Evolutionary conservation across 2,888 invertebrate genomes (phyloP).

Genomic region (Limnephilus rhombicus): DNA sequence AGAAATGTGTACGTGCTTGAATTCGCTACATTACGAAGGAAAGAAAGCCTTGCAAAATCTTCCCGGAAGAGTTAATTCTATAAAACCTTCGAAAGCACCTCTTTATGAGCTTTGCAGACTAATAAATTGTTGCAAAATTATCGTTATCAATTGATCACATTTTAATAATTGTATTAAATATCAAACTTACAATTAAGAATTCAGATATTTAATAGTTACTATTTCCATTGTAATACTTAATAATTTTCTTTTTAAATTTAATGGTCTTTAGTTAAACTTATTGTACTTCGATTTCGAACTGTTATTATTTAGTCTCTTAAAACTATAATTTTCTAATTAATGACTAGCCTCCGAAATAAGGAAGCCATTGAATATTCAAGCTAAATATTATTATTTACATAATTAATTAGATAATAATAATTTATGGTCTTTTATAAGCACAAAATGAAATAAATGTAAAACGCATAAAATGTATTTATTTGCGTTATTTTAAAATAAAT

Average conservation of each 20-base stretch:
- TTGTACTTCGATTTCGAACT: not conserved
- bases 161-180: constrained; percentile 43
- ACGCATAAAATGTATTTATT: not conserved
- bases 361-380: constrained; percentile 40
- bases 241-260: constrained; percentile 4
- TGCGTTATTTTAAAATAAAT: not conserved
- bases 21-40: not conserved
- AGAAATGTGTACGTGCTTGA: not conserved
- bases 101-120: constrained; percentile 44
- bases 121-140: constrained; percentile 43
- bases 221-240: constrained; percentile 17
- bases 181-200: constrained; percentile 10
- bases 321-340: constrained; percentile 32
- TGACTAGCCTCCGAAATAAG: constrained; percentile 7
- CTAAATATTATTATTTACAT: constrained; percentile 7
- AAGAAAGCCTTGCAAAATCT: not conserved
- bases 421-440: constrained; percentile 37
- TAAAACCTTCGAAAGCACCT: constrained; percentile 44
- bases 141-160: constrained; percentile 44
- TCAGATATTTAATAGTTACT: not conserved
- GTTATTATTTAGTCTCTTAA: constrained; percentile 7
- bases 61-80: constrained; percentile 3
- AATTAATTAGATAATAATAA: constrained; percentile 5
- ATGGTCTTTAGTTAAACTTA: constrained; percentile 46
- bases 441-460: not conserved